phyloP scores from a whole-genome alignment of 2,888 invertebrate genomes.

The Liodrosophila aerea region DNA sequence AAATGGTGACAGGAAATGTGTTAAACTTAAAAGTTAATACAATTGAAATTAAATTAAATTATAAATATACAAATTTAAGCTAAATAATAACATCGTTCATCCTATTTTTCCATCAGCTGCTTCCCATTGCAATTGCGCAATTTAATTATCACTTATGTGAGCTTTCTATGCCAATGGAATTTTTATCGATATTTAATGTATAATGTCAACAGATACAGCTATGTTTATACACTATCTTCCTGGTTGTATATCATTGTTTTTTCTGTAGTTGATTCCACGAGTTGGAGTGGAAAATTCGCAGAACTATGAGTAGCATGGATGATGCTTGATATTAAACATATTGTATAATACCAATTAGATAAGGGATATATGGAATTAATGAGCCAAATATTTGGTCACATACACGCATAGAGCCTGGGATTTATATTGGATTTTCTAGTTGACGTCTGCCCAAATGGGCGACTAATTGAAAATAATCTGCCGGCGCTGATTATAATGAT shows the following conservation, averaged over 20 bases:
- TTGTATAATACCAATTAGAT: slow-evolving; percentile 52
- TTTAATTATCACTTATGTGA: not conserved
- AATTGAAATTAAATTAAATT: no score
- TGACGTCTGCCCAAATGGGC: slow-evolving; percentile 53
- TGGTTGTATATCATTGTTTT: slow-evolving; percentile 11
- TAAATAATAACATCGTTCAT: no score
- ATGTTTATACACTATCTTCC: not conserved
- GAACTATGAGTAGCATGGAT: not conserved
- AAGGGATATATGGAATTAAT: slow-evolving; percentile 50
- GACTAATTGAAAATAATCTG: slow-evolving; percentile 73
- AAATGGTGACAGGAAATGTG: no score
- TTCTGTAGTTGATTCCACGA: slow-evolving; percentile 7
- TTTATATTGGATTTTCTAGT: slow-evolving; percentile 64
- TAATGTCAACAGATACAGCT: slow-evolving; percentile 1
- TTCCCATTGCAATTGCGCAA: not conserved
- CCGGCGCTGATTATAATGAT: slow-evolving; percentile 50
- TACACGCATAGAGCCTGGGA: slow-evolving; percentile 30
- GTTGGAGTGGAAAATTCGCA: slow-evolving; percentile 1
- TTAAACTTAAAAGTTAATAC: no score
- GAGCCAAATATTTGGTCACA: slow-evolving; percentile 15
- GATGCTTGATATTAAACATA: slow-evolving; percentile 34
- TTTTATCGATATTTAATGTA: not conserved
- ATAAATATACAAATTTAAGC: no score
- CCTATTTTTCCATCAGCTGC: no score
- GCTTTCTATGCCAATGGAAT: no score